Evolutionary conservation across 2,888 invertebrate species (phyloP).

Genomic region (Drosophila picticornis): DNA sequence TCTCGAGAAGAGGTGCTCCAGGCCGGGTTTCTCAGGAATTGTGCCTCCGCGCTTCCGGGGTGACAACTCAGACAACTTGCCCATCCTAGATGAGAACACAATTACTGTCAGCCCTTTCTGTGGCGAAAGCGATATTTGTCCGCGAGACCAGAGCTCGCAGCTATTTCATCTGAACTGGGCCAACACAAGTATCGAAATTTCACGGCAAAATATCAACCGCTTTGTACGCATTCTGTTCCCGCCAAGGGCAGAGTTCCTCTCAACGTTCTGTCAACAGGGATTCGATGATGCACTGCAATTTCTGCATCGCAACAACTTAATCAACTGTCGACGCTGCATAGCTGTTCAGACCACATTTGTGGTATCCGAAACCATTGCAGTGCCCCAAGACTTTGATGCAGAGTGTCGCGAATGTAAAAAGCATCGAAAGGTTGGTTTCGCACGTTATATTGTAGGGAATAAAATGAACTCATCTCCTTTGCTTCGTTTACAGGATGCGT

Average conservation of each 20-base stretch:
- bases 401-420: conserved; percentile 95
- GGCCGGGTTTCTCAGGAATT: conserved; percentile 97
- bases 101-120: conserved; percentile 98
- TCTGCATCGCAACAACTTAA: conserved; percentile 94
- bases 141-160: conserved; percentile 93
- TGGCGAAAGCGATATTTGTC: conserved; percentile 98
- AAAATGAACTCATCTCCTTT: not conserved
- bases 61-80: conserved; percentile 97
- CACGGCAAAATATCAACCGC: conserved; percentile 96
- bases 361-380: conserved; percentile 90
- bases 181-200: conserved; percentile 96
- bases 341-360: conserved; percentile 94
- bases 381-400: conserved; percentile 90
- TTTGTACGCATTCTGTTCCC: conserved; percentile 97
- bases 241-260: conserved; percentile 96
- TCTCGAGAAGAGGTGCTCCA: conserved; percentile 95
- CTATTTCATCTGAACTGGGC: conserved; percentile 94
- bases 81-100: conserved; percentile 96
- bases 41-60: conserved; percentile 95
- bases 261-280: conserved; percentile 98
- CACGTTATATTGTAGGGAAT: conserved; percentile 9
- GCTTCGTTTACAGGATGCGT: conserved; percentile 89
- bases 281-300: conserved; percentile 96
- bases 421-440: conserved; percentile 90
- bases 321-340: conserved; percentile 96